Evolutionary conservation across 2,797 vertebrate species (phyloP).

Genomic region (Neoniphon sammara): DNA sequence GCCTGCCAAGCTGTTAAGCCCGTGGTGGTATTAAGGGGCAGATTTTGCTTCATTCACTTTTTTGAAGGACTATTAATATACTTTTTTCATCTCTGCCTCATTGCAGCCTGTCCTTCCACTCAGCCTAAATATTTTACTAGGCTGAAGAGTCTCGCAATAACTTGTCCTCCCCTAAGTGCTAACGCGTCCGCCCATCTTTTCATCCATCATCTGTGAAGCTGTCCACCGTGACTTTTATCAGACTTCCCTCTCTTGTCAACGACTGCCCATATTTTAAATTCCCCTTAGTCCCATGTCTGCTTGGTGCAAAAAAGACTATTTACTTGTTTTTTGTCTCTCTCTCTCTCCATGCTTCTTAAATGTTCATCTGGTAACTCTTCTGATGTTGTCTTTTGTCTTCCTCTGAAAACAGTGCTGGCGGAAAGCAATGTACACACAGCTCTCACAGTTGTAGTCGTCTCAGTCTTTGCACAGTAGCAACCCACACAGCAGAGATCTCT

Average conservation of each 20-base stretch:
- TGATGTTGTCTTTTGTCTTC: constrained; percentile 28
- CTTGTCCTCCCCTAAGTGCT: constrained; percentile 15
- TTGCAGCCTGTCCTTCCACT: constrained; percentile 13
- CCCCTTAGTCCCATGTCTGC: not conserved
- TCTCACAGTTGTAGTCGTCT: constrained; percentile 6
- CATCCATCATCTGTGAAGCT: constrained; percentile 32
- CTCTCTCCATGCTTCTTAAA: constrained; percentile 23
- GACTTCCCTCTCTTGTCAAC: constrained; percentile 13
- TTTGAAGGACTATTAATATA: constrained; percentile 68
- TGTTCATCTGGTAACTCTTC: constrained; percentile 13
- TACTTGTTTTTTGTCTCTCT: not conserved
- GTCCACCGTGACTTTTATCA: constrained; percentile 31
- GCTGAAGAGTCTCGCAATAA: constrained; percentile 29
- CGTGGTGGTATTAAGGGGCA: constrained; percentile 47
- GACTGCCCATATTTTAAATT: constrained; percentile 4
- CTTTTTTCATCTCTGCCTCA: constrained; percentile 42
- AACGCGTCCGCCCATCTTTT: constrained; percentile 26
- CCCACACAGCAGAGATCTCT: constrained; percentile 29
- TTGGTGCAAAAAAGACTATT: constrained; percentile 24
- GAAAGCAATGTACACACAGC: no score
- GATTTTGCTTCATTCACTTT: constrained; percentile 68
- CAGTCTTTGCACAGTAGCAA: constrained; percentile 12
- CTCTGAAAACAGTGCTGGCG: constrained; percentile 11
- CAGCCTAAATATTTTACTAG: constrained; percentile 48
- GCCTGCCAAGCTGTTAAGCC: constrained; percentile 71